phyloP scores from a whole-genome alignment of 2,888 invertebrate genomes.

The Creontiades dilutus region DNA sequence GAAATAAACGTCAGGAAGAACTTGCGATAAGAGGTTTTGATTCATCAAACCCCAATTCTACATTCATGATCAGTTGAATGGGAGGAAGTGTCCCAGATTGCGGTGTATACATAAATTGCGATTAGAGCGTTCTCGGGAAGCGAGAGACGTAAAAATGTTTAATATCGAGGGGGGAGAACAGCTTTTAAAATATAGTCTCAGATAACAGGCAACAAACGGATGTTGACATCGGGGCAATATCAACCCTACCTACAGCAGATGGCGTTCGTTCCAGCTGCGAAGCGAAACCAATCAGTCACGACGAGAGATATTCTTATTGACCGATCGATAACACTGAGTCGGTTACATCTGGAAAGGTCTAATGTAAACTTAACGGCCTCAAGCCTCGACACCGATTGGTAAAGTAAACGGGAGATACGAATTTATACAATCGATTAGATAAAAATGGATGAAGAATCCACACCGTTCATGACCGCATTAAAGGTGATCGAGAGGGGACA shows the following conservation, averaged over 20 bases:
- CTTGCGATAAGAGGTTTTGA: too few relatives aligned
- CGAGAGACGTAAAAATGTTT: neutral
- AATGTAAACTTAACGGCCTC: neutral
- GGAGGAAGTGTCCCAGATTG: neutral
- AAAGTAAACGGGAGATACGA: neutral
- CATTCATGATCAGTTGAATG: neutral
- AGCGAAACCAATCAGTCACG: neutral
- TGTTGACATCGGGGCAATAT: neutral
- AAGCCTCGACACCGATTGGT: neutral
- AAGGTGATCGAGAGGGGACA: too few relatives aligned
- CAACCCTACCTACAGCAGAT: neutral
- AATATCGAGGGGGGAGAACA: neutral
- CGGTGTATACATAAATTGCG: neutral
- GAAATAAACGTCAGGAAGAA: too few relatives aligned
- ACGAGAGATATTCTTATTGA: neutral
- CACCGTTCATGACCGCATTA: too few relatives aligned
- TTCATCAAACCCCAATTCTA: too few relatives aligned
- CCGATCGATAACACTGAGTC: neutral
- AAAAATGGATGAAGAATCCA: neutral
- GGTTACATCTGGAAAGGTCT: neutral
- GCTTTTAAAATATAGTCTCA: neutral
- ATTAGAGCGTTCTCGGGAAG: neutral
- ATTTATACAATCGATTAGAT: neutral
- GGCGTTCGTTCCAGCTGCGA: neutral
- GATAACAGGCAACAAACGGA: neutral